These are phyloP conservation scores for Illadopsis cleaveri DNA, from an alignment of 2,113 vertebrate genomes.

Conservation along the genomic window DNA sequence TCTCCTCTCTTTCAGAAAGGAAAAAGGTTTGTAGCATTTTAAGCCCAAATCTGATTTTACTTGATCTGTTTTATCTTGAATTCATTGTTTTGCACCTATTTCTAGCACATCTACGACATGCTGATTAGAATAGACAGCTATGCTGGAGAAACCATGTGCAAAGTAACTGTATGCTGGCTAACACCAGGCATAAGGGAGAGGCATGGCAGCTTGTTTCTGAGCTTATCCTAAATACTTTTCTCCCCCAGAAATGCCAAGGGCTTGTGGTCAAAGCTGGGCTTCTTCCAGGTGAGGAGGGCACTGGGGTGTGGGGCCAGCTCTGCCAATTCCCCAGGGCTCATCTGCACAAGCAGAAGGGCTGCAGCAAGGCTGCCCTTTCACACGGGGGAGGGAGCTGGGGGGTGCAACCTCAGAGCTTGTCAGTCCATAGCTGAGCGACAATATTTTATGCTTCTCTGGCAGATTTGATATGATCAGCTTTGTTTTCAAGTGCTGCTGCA, in stretches of 20 bases:
- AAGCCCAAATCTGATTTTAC: background rate
- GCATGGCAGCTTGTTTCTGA: background rate
- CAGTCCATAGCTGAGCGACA: background rate
- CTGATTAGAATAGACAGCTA: background rate
- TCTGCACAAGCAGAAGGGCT: background rate
- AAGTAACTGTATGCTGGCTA: fast-evolving
- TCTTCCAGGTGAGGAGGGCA: background rate
- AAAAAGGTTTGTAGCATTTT: background rate
- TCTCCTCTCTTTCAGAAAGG: background rate
- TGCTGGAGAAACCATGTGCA: background rate
- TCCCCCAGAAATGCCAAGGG: background rate
- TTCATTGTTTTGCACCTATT: background rate
- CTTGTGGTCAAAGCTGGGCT: background rate
- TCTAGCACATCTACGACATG: fast-evolving
- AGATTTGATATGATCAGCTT: background rate
- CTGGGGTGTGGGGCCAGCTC: fast-evolving
- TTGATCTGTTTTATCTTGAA: background rate
- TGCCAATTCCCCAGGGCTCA: fast-evolving
- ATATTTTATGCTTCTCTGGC: background rate
- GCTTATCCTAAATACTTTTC: background rate
- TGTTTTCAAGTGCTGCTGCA: background rate
- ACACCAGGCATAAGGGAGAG: background rate
- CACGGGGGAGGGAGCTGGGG: fast-evolving
- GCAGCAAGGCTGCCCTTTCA: background rate
- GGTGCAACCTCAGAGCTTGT: background rate